Base-by-base conservation (phyloP, 2,113 vertebrate species). In the Hylia prasina region DNA sequence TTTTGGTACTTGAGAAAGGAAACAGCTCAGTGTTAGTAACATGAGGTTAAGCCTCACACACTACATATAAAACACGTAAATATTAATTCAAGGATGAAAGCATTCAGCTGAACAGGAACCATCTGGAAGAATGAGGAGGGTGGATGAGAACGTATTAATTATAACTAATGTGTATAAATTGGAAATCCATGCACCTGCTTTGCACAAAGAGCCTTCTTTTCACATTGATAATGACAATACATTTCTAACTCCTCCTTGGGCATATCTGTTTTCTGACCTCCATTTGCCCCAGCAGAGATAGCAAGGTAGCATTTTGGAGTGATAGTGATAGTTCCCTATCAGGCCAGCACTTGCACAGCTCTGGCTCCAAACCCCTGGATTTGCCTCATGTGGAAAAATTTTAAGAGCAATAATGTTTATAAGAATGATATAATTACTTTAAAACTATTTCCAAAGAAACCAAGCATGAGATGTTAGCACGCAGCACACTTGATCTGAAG, bases 31-130 rank as follows among this genome's bases (percentile, higher is more conserved):
- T 80, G 47, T 37, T 33, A 50, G 40, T 57, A 87, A 80, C 33
- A 63, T 8, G 15, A 70, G 28, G 33, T 54, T 90, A 70, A 80
- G n/a, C n/a, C n/a, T 88, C 47, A 51, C 19, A 44, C 19, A 25
- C 39, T 40, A 72, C 44, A 47, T 12, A 51, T 30, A 37, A 7
- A 82, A 84, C 45, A 69, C 0, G 3, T 60, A 95, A 94, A 89
- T 82, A 93, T n/a, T 82, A 89, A 87, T 91, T 87, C n/a, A 93
- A 54, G 42, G 35, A 87, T 68, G 19, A 90, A 89, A 90, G 16
- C 58, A 77, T 63, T 89, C 68, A 77, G 82, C 47, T 83, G 20
- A 72, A 88, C 23, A 78, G 27, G 35, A 79, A 64, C 16, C 53
- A 76, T 60, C 48, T 81, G 57, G 37, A 63, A 92, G 31, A 87